phyloP scores from a whole-genome alignment of 2,113 vertebrate species.

The Podocnemis expansa region DNA sequence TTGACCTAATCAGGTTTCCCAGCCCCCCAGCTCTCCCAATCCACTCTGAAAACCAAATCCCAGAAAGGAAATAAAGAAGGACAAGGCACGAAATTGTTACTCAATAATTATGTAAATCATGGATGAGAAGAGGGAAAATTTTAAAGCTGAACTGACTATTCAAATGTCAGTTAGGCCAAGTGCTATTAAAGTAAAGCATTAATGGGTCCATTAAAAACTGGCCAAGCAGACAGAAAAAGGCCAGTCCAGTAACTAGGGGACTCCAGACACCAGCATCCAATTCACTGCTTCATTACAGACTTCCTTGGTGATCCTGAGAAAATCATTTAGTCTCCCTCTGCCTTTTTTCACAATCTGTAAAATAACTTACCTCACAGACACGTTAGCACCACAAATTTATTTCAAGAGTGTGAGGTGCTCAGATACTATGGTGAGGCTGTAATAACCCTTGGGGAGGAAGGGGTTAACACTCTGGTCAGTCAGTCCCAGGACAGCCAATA shows the following conservation, averaged over 20 bases:
- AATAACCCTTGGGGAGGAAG: too few relatives aligned
- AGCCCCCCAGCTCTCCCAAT: background rate
- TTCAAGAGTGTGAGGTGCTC: accelerated
- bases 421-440: background rate
- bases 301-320: accelerated
- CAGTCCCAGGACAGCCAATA: too few relatives aligned
- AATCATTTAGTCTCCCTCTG: background rate
- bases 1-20: background rate
- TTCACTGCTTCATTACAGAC: accelerated
- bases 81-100: background rate
- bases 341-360: accelerated
- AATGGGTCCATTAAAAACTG: background rate
- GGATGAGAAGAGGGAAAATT: conserved; percentile 21
- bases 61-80: background rate
- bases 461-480: too few relatives aligned
- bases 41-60: conserved; percentile 32
- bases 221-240: background rate
- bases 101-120: conserved; percentile 49
- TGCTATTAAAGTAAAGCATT: background rate
- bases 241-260: accelerated
- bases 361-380: background rate
- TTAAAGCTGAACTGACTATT: background rate
- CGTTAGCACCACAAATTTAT: accelerated
- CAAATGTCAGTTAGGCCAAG: background rate
- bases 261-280: accelerated